Percentiles rank a stretch among this genome's conserved stretches.
Conservation (phyloP, 2,797 vertebrate genomes). For the Crotalus adamanteus region DNA sequence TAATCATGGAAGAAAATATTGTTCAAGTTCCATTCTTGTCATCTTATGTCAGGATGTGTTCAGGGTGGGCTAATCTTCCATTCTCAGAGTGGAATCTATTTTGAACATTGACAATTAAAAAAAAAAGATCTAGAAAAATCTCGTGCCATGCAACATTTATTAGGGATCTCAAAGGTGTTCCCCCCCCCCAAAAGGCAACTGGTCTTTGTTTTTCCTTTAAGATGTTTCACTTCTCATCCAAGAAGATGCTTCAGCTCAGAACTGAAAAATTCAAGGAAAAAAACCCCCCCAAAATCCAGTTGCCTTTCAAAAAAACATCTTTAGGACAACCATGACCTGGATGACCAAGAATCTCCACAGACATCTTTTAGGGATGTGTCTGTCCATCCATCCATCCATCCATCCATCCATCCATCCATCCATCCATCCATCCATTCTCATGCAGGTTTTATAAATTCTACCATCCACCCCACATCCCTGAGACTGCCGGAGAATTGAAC, state of each 20-base stretch:
- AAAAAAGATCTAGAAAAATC: slow-evolving; percentile 39
- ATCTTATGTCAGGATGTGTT: slow-evolving; percentile 23
- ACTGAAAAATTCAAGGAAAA: no score
- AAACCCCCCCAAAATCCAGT: no score
- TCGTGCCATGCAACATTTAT: neutral
- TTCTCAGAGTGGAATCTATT: slow-evolving; percentile 12
- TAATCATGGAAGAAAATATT: slow-evolving; percentile 64
- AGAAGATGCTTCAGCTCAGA: no score
- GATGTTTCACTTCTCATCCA: no score
- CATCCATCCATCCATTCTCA: neutral
- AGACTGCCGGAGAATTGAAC: neutral
- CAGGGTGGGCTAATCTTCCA: slow-evolving; percentile 48
- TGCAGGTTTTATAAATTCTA: neutral
- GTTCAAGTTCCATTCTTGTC: slow-evolving; percentile 41
- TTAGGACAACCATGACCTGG: no score
- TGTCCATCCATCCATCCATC: no score
- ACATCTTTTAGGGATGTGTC: neutral
- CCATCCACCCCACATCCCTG: no score
- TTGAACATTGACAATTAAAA: neutral
- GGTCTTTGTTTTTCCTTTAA: no score
- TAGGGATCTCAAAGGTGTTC: neutral
- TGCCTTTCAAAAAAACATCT: no score
- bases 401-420: no score
- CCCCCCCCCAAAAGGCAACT: no score
- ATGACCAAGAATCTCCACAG: no score